These are phyloP conservation scores for Gadus macrocephalus DNA, from an alignment of 2,113 vertebrate species.

Conservation along the genomic window DNA sequence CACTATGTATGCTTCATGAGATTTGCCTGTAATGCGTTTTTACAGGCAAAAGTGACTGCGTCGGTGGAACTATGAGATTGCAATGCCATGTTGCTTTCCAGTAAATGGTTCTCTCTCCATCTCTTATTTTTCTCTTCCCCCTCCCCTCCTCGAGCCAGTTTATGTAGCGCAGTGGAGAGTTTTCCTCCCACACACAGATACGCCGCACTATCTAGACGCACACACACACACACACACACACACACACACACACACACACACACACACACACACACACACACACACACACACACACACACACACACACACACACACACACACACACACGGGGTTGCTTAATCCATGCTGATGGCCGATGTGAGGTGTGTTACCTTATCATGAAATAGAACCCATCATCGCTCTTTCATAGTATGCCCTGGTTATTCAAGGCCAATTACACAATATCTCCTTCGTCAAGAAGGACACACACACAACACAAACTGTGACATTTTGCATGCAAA, in stretches of 20 bases:
- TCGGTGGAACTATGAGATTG: slow-evolving; percentile 56
- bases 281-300: too few species aligned
- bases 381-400: too few species aligned
- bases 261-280: not conserved
- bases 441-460: too few species aligned
- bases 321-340: too few species aligned
- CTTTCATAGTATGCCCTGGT: too few species aligned
- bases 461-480: too few species aligned
- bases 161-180: not conserved
- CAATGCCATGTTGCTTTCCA: slow-evolving; percentile 57
- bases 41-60: slow-evolving; percentile 34
- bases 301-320: too few species aligned
- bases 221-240: slow-evolving; percentile 43
- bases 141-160: slow-evolving; percentile 28
- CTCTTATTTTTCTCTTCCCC: slow-evolving; percentile 10
- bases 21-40: not conserved
- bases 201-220: not conserved
- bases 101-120: slow-evolving; percentile 39
- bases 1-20: too few species aligned
- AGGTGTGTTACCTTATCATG: too few species aligned
- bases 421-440: too few species aligned
- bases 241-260: slow-evolving; percentile 41
- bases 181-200: slow-evolving; percentile 26
- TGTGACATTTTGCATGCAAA: too few species aligned
- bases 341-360: too few species aligned